Evolutionary conservation across 2,797 vertebrate genomes (phyloP).

Genomic region (Aphelocoma californica): DNA sequence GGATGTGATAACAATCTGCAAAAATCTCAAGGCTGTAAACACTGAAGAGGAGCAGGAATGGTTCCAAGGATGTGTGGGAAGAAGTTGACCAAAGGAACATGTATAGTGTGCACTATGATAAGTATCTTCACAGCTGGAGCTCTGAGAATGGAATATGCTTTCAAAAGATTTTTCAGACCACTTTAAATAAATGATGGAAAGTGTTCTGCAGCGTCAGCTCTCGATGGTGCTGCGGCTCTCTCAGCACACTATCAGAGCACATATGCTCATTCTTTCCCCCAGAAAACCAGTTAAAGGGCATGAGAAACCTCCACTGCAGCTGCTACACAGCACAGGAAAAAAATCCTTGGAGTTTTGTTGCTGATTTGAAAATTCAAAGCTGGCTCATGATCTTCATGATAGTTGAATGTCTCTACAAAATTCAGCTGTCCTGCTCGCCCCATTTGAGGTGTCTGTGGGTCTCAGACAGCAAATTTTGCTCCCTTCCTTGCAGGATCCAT

Average conservation of each 20-base stretch:
- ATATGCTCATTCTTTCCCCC: not conserved
- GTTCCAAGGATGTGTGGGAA: conserved; percentile 12
- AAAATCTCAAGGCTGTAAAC: conserved; percentile 37
- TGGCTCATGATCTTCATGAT: not conserved
- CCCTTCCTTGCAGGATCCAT: not conserved
- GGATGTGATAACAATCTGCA: conserved; percentile 48
- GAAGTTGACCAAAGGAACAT: conserved; percentile 9
- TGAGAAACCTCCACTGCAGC: not conserved
- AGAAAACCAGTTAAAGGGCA: conserved; percentile 30
- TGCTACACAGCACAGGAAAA: not conserved
- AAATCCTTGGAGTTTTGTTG: not conserved
- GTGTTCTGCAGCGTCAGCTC: conserved; percentile 25
- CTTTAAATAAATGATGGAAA: conserved; percentile 53
- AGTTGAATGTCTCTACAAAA: not conserved
- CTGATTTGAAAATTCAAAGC: not conserved
- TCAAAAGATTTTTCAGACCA: conserved; percentile 19
- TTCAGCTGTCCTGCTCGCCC: not conserved
- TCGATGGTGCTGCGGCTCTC: conserved; percentile 11
- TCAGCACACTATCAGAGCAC: not conserved
- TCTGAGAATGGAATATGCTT: conserved; percentile 2
- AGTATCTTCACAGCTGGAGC: conserved; percentile 43
- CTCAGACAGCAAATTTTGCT: not conserved
- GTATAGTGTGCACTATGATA: not conserved
- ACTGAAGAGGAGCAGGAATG: not conserved
- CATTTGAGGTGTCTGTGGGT: not conserved